Conservation (phyloP, 2,888 invertebrate species). For the Dromius quadrimaculatus region DNA sequence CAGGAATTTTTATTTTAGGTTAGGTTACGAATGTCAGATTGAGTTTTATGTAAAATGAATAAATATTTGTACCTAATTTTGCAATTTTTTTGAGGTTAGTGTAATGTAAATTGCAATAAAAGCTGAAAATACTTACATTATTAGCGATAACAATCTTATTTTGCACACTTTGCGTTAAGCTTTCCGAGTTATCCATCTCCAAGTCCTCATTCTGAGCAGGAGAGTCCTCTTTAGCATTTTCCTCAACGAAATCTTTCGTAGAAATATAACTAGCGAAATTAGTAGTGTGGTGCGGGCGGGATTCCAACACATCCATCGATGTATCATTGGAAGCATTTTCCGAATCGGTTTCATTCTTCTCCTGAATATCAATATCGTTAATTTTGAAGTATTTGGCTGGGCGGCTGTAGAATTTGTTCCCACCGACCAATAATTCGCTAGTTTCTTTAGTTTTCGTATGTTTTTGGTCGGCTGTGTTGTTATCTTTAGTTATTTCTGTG, state of each 20-base stretch:
- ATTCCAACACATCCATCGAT: slow-evolving; percentile 2
- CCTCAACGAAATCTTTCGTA: slow-evolving; percentile 65
- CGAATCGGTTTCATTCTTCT: slow-evolving; percentile 52
- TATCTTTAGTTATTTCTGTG: slow-evolving; percentile 35
- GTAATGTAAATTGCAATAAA: background rate
- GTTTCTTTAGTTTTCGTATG: slow-evolving; percentile 5
- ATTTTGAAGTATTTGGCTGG: slow-evolving; percentile 50
- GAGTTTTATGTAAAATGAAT: too few relatives aligned
- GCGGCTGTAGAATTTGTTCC: slow-evolving; percentile 54
- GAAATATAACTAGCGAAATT: slow-evolving; percentile 75
- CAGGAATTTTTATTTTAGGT: too few relatives aligned
- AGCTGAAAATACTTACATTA: slow-evolving; percentile 22
- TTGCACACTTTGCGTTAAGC: slow-evolving; percentile 33
- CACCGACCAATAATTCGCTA: slow-evolving; percentile 50
- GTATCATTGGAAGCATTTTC: slow-evolving; percentile 3
- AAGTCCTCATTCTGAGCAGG: slow-evolving; percentile 28
- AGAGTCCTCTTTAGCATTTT: slow-evolving; percentile 60
- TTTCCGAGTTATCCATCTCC: slow-evolving; percentile 42
- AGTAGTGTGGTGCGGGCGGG: slow-evolving; percentile 67
- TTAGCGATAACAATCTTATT: slow-evolving; percentile 18
- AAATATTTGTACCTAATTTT: too few relatives aligned
- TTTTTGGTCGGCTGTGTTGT: background rate
- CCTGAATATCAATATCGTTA: slow-evolving; percentile 53
- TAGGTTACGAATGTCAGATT: too few relatives aligned
- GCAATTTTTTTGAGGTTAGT: background rate